Percentiles rank a stretch among this genome's conserved stretches.
Evolutionary conservation across 2,888 invertebrate genomes (phyloP).

Genomic region (Sylvicola cinctus): DNA sequence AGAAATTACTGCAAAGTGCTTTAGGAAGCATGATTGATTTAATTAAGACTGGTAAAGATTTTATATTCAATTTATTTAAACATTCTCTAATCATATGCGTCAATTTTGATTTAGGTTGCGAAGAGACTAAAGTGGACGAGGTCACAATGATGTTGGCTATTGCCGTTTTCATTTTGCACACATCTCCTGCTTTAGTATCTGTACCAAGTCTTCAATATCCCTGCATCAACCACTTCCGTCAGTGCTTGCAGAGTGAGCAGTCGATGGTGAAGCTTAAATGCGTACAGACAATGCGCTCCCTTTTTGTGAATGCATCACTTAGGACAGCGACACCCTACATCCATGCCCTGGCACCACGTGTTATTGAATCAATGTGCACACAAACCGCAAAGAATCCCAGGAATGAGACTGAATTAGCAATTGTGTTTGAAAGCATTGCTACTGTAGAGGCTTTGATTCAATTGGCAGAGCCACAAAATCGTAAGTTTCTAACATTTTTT

Average conservation of each 20-base stretch:
- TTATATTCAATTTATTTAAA: slow-evolving; percentile 12
- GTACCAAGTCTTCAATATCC: slow-evolving; percentile 74
- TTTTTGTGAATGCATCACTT: slow-evolving; percentile 51
- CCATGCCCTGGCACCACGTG: slow-evolving; percentile 55
- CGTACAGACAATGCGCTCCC: slow-evolving; percentile 53
- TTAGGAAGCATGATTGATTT: slow-evolving; percentile 77
- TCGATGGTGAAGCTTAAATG: slow-evolving; percentile 51
- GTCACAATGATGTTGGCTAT: slow-evolving; percentile 75
- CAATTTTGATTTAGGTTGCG: too few relatives aligned
- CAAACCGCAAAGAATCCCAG: slow-evolving; percentile 36
- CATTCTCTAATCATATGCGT: background rate
- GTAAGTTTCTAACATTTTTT: slow-evolving; percentile 32
- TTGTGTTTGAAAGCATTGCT: slow-evolving; percentile 49
- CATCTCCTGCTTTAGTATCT: slow-evolving; percentile 52
- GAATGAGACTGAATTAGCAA: slow-evolving; percentile 45
- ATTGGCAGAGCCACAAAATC: slow-evolving; percentile 51
- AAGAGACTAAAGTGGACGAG: slow-evolving; percentile 60
- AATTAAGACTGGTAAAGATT: slow-evolving; percentile 74
- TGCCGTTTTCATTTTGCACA: slow-evolving; percentile 69
- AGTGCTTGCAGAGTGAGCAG: slow-evolving; percentile 48
- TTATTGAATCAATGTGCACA: slow-evolving; percentile 52
- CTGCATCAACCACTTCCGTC: slow-evolving; percentile 79
- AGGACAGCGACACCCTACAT: slow-evolving; percentile 58
- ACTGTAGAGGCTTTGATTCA: slow-evolving; percentile 55
- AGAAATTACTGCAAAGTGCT: slow-evolving; percentile 64